phyloP scores from a whole-genome alignment of 2,113 vertebrate genomes.

The Sinosuthora webbiana region DNA sequence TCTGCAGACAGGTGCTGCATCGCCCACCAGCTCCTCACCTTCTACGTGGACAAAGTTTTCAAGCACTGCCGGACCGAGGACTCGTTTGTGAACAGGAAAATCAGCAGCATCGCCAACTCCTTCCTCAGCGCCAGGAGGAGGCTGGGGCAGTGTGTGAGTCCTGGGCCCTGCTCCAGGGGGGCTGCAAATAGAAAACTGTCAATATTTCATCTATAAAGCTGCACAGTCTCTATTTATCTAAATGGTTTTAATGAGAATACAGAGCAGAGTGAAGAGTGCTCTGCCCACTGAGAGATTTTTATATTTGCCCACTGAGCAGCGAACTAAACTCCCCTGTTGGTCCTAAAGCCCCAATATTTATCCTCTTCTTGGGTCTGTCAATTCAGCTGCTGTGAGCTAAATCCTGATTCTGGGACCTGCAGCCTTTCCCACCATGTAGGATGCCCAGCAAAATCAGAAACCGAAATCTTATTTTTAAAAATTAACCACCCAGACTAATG shows the following conservation, averaged over 20 bases:
- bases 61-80: slow-evolving; percentile 69
- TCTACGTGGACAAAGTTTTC: slow-evolving; percentile 90
- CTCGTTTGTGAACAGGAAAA: slow-evolving; percentile 32
- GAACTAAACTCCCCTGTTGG: fast-evolving
- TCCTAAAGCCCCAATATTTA: neutral
- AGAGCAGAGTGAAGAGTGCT: neutral
- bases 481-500: neutral
- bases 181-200: no score
- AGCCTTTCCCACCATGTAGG: neutral
- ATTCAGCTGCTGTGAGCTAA: neutral
- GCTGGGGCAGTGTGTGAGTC: slow-evolving; percentile 72
- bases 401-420: neutral
- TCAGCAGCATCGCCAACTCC: slow-evolving; percentile 79
- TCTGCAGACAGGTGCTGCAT: slow-evolving; percentile 84
- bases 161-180: neutral
- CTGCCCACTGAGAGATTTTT: neutral
- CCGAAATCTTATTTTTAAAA: neutral
- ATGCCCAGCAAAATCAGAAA: neutral
- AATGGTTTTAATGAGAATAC: neutral
- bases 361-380: neutral
- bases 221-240: neutral
- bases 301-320: neutral
- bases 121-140: slow-evolving; percentile 69
- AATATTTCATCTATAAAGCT: neutral
- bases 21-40: slow-evolving; percentile 78